Evolutionary conservation across 2,113 vertebrate genomes (phyloP), one percentile per base, ranked within the genome.

Genomic region (Phalacrocorax carbo): DNA sequence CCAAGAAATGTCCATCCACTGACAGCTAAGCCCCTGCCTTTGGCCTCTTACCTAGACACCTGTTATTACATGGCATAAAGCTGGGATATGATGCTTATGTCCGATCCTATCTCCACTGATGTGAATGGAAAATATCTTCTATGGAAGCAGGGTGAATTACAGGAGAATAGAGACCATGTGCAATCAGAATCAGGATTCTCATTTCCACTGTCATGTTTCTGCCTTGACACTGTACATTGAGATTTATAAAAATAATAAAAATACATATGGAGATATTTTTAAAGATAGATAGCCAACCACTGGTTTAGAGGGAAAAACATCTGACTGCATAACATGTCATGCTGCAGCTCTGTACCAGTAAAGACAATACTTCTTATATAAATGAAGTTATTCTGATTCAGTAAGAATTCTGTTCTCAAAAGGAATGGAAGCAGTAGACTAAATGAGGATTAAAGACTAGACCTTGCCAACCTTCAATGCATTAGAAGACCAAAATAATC

Each of bases 401-500:
- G 7, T 72, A 91, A 82, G 42, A 93, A 94, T 83, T 90, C 42
- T 71, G 55, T 87, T 80, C 89, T 95, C 5, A 0, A 58, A 91
- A 87, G 78, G 89, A 96, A 96, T 52, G 64, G 46, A 93, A 95
- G 51, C 48, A 94, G 36, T 62, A 95, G 95, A 89, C 36, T 75
- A 88, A 80, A 80, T 48, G 68, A 82, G 70, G 62, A 91, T 90
- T 86, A 95, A 94, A 66, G 55, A 82, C 52, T 51, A 91, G 38
- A 75, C 86, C 84, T 78, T 85, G 61, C 70, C 81, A 94, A 85
- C 27, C 55, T 87, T 80, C 49, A 54, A 2, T 77, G 68, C 71
- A 83, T 55, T 86, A 86, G 65, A 97, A 82, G 55, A 95, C 75
- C 54, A 87, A 94, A 96, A 91, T 87, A 95, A 93, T 86, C 84